Conservation (phyloP, 2,888 invertebrate species). For the Tribolium freemani region DNA sequence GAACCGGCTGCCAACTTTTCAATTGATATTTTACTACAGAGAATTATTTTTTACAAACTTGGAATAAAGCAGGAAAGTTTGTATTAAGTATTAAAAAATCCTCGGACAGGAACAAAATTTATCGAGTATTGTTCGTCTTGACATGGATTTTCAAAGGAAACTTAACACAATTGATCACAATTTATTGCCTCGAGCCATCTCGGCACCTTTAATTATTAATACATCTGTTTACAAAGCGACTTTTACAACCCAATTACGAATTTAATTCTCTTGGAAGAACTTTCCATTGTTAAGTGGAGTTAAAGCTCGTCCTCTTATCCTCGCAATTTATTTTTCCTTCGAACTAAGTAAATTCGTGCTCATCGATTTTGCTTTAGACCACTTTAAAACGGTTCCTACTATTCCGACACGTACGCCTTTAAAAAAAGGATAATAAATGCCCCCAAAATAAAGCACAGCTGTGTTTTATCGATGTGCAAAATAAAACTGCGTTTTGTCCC, state of each 20-base stretch:
- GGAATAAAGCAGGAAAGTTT: background rate
- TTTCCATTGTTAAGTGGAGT: conserved; percentile 19
- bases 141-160: background rate
- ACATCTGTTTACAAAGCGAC: background rate
- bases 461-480: conserved; percentile 38
- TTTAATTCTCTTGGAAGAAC: conserved; percentile 25
- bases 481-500: conserved; percentile 34
- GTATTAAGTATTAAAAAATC: background rate
- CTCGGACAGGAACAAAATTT: background rate
- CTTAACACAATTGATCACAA: background rate
- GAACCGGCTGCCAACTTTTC: conserved; percentile 22
- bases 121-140: background rate
- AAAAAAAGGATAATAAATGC: conserved; percentile 37
- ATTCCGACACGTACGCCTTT: conserved; percentile 12
- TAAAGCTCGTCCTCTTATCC: conserved; percentile 5
- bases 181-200: background rate
- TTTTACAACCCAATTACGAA: background rate
- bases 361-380: conserved; percentile 19
- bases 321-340: conserved; percentile 19
- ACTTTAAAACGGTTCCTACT: conserved; percentile 8
- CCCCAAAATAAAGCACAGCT: conserved; percentile 35
- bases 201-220: background rate
- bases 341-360: conserved; percentile 20
- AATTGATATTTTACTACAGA: conserved; percentile 16
- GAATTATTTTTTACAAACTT: no score